Base-by-base conservation (phyloP, 1,140 invertebrate species). In the Brachionus calyciflorus region DNA sequence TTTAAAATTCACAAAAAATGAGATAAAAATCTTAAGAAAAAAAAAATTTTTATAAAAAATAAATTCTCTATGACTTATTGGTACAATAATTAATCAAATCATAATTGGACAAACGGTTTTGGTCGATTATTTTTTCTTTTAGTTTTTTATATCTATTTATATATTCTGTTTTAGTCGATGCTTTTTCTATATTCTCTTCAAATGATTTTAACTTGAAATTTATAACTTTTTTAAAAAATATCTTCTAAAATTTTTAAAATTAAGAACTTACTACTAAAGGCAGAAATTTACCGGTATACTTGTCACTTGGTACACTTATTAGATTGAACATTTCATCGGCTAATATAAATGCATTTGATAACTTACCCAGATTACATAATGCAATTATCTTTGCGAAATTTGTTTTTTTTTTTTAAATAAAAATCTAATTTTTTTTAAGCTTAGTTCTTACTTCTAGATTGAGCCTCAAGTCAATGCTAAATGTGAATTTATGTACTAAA, bases 361-460 rank as follows among this genome's bases (percentile, higher is more conserved):
- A 4, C 33, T 41, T 49, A 33, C 46, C 46, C 28, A 73, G 3
- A 19, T 55, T 44, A 51, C 69, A 51, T 14, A 73, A 41, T 17
- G 69, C 69, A 26, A 73, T 73, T 51, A 73, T 73, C 65, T 70
- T n/a, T n/a, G n/a, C n/a, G 12, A 48, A 48, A 70, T n/a, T n/a
- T n/a, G n/a, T n/a, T 28, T 0, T 12, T 4, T 19, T 17, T 40
- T 28, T 46, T 1, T 14, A 21, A 44, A 68, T n/a, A 24, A 4
- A 37, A 4, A 44, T 9, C 12, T 65, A 7, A 40, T 21, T 14
- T 19, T 44, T 7, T 44, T 28, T 12, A 6, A 33, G 65, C 9
- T 19, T 19, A 26, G 12, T 69, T n/a, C n/a, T n/a, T 51, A 51
- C 65, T 24, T 73, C 69, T 24, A 73, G 6, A 26, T 73, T 73